Base-by-base conservation (phyloP, 2,888 invertebrate species). In the Cylloceria caligata region DNA sequence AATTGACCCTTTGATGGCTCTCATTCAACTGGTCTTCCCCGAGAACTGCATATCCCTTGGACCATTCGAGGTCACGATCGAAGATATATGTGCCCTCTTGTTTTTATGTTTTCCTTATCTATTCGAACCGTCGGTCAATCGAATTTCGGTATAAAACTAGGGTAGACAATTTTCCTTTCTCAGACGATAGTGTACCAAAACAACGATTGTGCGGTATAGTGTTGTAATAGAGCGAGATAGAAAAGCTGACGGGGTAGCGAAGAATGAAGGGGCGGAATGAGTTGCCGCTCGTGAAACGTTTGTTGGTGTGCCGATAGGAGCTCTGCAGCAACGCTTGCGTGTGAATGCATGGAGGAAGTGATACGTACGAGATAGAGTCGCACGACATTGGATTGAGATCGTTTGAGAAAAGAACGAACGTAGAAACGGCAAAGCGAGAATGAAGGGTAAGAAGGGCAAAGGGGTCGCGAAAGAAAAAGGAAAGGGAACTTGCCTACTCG, bases 371-470 rank as follows among this genome's bases (percentile, higher is more conserved):
- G 76, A 78, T 74, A 79, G 72, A 76, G 79, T 79, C 74, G 80
- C 78, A 79, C 80, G 82, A 79, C 72, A 68, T 80, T 60, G 80
- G 81, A 86, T 86, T 84, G 85, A 83, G 85, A 85, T 75, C 80
- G 79, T 62, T 79, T 75, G 74, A 60, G 81, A 76, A 75, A 69
- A 67, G 39, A 36, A 49, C 24, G 24, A 76, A 80, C 34, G 65
- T 11, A 60, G 21, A 65, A 55, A 62, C 39, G 42, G 65, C 36
- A 11, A 30, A 45, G 71, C 39, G 62, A 68, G 52, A 19, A 34
- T 36, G 36, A 64, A 34, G 60, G 47, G 45, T 69, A 30, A 13
- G 34, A 45, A 30, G 39, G 62, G 49, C 30, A 30, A 47, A 52
- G 13, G 42, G 52, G 30, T 36, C 21, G 55, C 24, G 55, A 42